A percentile compares a stretch with the other conserved stretches of the same genome.
These are phyloP conservation scores for Xylophagus ater DNA, from an alignment of 2,888 invertebrate genomes.

Conservation along the genomic window DNA sequence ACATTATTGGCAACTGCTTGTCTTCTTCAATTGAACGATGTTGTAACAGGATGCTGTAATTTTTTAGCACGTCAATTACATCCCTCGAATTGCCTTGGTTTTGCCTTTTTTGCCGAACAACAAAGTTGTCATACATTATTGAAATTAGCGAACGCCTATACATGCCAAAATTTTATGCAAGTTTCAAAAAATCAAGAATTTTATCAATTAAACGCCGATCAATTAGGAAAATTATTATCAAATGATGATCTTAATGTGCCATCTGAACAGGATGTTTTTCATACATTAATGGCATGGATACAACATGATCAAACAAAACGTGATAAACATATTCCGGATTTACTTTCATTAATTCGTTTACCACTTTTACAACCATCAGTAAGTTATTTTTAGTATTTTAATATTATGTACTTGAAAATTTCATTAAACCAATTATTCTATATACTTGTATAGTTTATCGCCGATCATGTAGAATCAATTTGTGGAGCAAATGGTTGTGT, in stretches of 20 bases:
- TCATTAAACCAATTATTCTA: too few species aligned
- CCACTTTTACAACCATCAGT: constrained; percentile 77
- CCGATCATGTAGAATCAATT: constrained; percentile 69
- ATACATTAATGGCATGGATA: constrained; percentile 81
- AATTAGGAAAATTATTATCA: constrained; percentile 65
- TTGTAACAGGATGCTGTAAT: constrained; percentile 79
- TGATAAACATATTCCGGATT: constrained; percentile 55
- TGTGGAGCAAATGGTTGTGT: constrained; percentile 64
- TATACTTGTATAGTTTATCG: constrained; percentile 70
- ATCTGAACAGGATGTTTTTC: constrained; percentile 81
- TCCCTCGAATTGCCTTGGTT: constrained; percentile 90
- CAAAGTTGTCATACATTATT: constrained; percentile 75
- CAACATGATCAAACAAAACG: constrained; percentile 62
- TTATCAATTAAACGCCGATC: constrained; percentile 52
- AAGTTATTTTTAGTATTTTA: constrained; percentile 30
- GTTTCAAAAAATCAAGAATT: constrained; percentile 42
- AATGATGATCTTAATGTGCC: constrained; percentile 89
- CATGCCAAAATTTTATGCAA: constrained; percentile 73
- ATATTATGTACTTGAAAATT: too few species aligned
- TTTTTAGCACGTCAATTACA: constrained; percentile 83
- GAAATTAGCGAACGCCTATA: constrained; percentile 72
- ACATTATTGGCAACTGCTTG: constrained; percentile 78
- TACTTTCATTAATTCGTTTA: constrained; percentile 68
- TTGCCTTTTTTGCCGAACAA: constrained; percentile 85
- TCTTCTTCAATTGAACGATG: constrained; percentile 72